Evolutionary conservation across 2,113 vertebrate genomes (phyloP).

Genomic region (Amia ocellicauda): DNA sequence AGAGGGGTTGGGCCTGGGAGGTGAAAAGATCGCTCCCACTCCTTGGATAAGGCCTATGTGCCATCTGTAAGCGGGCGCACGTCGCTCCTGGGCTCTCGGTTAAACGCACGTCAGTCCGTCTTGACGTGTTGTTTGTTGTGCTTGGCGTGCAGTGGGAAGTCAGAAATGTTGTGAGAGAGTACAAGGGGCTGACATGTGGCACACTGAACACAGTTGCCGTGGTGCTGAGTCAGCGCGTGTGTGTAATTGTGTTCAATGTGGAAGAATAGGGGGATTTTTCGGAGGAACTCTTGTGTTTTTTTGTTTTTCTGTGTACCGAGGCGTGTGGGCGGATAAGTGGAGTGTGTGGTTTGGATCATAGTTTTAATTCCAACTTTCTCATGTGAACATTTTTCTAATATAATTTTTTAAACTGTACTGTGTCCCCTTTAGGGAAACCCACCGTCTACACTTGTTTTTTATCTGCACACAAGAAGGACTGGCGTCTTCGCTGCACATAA

Average conservation of each 20-base stretch:
- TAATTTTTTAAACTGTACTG: too few species aligned
- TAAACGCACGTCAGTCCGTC: conserved; percentile 16
- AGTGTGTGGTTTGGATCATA: conserved; percentile 17
- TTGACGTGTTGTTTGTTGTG: conserved; percentile 27
- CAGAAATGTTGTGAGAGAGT: conserved; percentile 15
- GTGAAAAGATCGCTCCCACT: background rate
- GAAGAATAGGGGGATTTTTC: conserved; percentile 9
- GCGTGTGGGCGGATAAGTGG: conserved; percentile 7
- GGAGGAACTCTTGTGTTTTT: background rate
- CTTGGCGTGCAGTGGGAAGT: conserved; percentile 19
- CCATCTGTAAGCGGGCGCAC: conserved; percentile 19
- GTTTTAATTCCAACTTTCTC: conserved; percentile 13
- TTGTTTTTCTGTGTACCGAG: background rate
- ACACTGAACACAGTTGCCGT: background rate
- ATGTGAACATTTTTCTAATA: background rate
- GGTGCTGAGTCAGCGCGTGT: conserved; percentile 19
- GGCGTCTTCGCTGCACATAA: too few species aligned
- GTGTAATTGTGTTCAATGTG: background rate
- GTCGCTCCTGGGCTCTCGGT: conserved; percentile 3
- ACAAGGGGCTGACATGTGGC: background rate
- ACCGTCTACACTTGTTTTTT: conserved; percentile 36
- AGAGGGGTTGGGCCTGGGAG: background rate
- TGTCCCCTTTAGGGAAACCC: conserved; percentile 30
- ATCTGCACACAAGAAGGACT: conserved; percentile 39
- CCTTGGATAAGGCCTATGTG: conserved; percentile 15